Percentiles rank a stretch among this genome's conserved stretches.
Conservation (phyloP, 2,888 invertebrate genomes). For the Diarsia brunnea region DNA sequence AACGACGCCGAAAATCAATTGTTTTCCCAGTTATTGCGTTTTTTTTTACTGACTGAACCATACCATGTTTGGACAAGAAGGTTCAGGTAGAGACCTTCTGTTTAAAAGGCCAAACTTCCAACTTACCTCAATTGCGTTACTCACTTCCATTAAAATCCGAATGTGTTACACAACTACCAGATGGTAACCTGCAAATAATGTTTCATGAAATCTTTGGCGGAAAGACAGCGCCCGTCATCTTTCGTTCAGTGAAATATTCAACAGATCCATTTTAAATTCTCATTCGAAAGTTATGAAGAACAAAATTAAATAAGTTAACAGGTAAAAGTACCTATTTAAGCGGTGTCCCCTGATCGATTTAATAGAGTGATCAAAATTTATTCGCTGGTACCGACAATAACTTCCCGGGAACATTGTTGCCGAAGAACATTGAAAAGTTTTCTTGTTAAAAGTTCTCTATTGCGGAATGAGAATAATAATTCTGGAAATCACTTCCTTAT, state of each 20-base stretch:
- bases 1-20: background rate
- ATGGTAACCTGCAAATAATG: background rate
- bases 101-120: background rate
- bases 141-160: background rate
- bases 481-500: constrained; percentile 87
- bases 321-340: constrained; percentile 57
- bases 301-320: constrained; percentile 51
- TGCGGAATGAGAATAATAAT: constrained; percentile 89
- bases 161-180: background rate
- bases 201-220: background rate
- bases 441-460: constrained; percentile 90
- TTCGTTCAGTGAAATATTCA: constrained; percentile 33
- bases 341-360: constrained; percentile 72
- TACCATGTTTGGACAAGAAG: background rate
- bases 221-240: constrained; percentile 4
- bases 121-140: background rate
- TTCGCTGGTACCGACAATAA: constrained; percentile 84
- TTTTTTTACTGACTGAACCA: background rate
- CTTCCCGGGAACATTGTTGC: constrained; percentile 84
- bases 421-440: constrained; percentile 87
- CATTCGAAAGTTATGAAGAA: constrained; percentile 30
- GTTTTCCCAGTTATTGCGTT: background rate
- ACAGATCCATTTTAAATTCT: constrained; percentile 19
- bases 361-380: constrained; percentile 85
- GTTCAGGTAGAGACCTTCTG: background rate